These are phyloP conservation scores for Sebastes kiyomatsui DNA, from an alignment of 2,797 vertebrate genomes.

Conservation along the genomic window DNA sequence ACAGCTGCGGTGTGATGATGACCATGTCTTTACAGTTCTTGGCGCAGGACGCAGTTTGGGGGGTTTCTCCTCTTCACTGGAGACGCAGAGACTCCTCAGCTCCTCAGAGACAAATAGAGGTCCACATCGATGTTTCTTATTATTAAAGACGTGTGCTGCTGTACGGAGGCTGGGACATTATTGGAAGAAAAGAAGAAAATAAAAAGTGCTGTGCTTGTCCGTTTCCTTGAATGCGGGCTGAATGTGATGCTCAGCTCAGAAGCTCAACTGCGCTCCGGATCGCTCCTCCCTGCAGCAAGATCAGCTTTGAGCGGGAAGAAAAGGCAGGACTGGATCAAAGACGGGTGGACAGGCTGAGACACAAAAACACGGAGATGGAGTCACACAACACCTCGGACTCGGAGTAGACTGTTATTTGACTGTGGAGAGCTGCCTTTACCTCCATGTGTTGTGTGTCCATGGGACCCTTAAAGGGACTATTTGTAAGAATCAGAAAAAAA, in stretches of 20 bases:
- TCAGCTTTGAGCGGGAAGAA: constrained; percentile 67
- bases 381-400: not conserved
- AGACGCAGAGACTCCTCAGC: constrained; percentile 33
- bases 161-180: constrained; percentile 21
- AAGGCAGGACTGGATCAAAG: constrained; percentile 70
- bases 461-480: too few species aligned
- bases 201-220: constrained; percentile 75
- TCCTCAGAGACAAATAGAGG: constrained; percentile 26
- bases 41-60: constrained; percentile 83
- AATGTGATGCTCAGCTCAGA: constrained; percentile 80
- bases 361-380: constrained; percentile 60
- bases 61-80: constrained; percentile 62
- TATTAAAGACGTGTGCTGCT: not conserved
- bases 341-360: not conserved
- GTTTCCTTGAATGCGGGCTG: constrained; percentile 81
- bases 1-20: constrained; percentile 70
- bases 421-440: not conserved
- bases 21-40: constrained; percentile 80
- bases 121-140: constrained; percentile 27
- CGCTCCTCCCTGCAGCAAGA: constrained; percentile 89
- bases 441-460: not conserved
- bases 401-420: not conserved
- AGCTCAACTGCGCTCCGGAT: constrained; percentile 72
- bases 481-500: too few species aligned
- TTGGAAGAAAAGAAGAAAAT: constrained; percentile 43